These are phyloP conservation scores for Myrmophylax atrothorax DNA, from an alignment of 2,113 vertebrate genomes.

Conservation along the genomic window DNA sequence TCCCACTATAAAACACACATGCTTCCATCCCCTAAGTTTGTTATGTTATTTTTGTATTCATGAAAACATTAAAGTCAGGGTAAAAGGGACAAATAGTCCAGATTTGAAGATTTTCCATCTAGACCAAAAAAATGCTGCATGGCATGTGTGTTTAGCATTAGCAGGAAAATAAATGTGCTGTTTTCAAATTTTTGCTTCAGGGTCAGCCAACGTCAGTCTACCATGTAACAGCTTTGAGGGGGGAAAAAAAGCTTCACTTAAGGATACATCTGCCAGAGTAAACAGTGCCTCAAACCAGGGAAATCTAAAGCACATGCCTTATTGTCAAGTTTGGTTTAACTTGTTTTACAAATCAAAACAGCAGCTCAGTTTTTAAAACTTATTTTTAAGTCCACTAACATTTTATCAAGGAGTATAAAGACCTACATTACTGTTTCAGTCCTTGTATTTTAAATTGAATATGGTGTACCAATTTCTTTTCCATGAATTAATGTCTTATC, in stretches of 20 bases:
- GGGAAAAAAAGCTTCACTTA: constrained; percentile 64
- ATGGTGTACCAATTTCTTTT: not conserved
- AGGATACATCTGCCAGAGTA: constrained; percentile 74
- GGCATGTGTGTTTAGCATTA: constrained; percentile 68
- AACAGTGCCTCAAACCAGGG: constrained; percentile 74
- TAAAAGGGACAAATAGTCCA: constrained; percentile 60
- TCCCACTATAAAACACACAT: not conserved
- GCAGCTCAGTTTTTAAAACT: constrained; percentile 66
- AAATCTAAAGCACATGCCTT: constrained; percentile 78
- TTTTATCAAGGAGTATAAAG: constrained; percentile 56
- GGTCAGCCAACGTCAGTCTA: constrained; percentile 70
- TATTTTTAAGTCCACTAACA: constrained; percentile 64
- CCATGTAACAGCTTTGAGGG: constrained; percentile 69
- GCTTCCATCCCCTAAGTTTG: not conserved
- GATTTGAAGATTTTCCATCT: constrained; percentile 64
- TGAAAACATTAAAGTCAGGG: constrained; percentile 41
- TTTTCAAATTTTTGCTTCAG: constrained; percentile 74
- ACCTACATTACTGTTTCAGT: constrained; percentile 13
- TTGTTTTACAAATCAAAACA: constrained; percentile 74
- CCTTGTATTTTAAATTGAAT: constrained; percentile 18
- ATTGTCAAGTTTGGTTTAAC: constrained; percentile 77
- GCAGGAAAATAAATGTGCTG: constrained; percentile 74
- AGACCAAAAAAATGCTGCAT: constrained; percentile 61
- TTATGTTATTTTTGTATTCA: constrained; percentile 41
- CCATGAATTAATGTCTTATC: not conserved